Evolutionary conservation across 92 coral and sea anemone genomes (phyloP), one percentile per base, ranked within the genome.

Genomic region (Bergia puertoricense): DNA sequence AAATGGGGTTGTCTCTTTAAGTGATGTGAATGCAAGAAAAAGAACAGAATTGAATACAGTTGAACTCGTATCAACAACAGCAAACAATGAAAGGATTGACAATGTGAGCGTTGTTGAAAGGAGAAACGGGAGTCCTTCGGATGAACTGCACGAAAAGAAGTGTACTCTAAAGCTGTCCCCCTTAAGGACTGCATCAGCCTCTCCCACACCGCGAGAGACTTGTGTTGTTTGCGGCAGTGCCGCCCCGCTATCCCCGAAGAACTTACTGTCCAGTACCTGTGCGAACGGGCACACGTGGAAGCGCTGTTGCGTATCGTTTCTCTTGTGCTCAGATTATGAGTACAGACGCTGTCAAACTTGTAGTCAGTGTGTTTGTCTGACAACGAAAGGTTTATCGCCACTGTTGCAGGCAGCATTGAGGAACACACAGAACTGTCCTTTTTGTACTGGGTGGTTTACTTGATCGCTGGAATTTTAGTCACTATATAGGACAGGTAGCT

Each of bases 261-360:
- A 81, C 78, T n/a, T 76, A 45, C 54, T 46, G 22, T 74, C 73
- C 11, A 92, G 92, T 68, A 84, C 86, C 20, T 91, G 93, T 66
- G 79, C 62, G 43, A 91, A 89, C 83, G 90, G 88, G 0, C 93
- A 91, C 79, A 73, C 80, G 45, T 91, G 90, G 93, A 72, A 48
- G 74, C 93, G 93, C 18, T 91, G 93, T 15, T 79, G 85, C 62
- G 92, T 85, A 15, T 57, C 83, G 2, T 91, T 89, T 65, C 74
- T 79, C 13, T 74, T 89, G 78, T 91, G 93, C 69, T 41, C 83
- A 38, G 80, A 85, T 59, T 69, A 79, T 41, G 76, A 65, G 14
- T 46, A 46, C 74, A 91, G 85, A 81, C 89, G 93, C 54, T 91
- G 93, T 51, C 93, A 89, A 75, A 91, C 86, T 72, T 91, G 93